These are phyloP conservation scores for Argyrosomus regius DNA, from an alignment of 2,797 vertebrate species.

Conservation along the genomic window DNA sequence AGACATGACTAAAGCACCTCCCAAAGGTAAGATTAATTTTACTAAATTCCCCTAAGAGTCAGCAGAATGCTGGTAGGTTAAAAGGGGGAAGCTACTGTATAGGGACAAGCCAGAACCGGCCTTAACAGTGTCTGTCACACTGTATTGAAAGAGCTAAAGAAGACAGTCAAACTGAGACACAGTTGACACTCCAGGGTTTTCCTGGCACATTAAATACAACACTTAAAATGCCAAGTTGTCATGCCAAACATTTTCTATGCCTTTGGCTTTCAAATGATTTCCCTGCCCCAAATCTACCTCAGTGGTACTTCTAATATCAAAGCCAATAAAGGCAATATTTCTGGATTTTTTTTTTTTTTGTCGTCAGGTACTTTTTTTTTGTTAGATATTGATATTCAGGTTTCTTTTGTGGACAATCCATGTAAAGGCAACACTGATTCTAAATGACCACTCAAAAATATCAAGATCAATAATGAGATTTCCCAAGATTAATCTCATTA, in stretches of 20 bases:
- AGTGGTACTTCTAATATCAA: neutral
- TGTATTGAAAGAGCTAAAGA: constrained; percentile 26
- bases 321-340: neutral
- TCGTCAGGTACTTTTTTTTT: neutral
- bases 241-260: constrained; percentile 20
- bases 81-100: constrained; percentile 4
- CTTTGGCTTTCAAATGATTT: constrained; percentile 16
- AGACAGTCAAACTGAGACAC: constrained; percentile 28
- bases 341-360: neutral
- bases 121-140: constrained; percentile 52
- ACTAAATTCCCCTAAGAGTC: constrained; percentile 32
- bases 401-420: neutral
- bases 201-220: constrained; percentile 18
- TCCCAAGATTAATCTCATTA: neutral
- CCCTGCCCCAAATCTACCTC: neutral
- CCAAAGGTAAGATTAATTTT: constrained; percentile 15
- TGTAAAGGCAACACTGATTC: neutral
- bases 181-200: constrained; percentile 33
- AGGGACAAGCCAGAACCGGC: constrained; percentile 20
- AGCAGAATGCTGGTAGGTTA: constrained; percentile 21
- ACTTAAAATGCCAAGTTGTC: constrained; percentile 16
- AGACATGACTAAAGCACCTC: constrained; percentile 33
- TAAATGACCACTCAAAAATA: neutral
- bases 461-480: too few species aligned
- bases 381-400: neutral